phyloP scores from a whole-genome alignment of 2,113 vertebrate species.

The Pyrgilauda ruficollis region DNA sequence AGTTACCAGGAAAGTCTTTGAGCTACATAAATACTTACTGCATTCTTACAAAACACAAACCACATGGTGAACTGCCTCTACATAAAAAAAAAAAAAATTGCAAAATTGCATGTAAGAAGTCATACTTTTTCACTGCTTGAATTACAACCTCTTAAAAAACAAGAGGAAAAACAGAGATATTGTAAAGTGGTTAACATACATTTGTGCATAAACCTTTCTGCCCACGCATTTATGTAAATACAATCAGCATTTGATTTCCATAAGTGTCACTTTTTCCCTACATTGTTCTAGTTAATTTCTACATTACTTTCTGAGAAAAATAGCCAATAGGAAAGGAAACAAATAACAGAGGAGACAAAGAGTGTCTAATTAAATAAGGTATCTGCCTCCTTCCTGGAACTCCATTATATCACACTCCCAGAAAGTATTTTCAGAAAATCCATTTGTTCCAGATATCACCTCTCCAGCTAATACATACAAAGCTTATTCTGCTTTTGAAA shows the following conservation, averaged over 20 bases:
- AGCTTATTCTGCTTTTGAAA: background rate
- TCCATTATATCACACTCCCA: background rate
- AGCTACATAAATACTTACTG: background rate
- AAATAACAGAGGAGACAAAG: background rate
- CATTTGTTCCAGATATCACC: background rate
- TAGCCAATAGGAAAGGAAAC: background rate
- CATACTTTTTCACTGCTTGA: background rate
- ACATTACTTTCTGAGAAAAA: background rate
- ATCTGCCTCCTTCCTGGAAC: background rate
- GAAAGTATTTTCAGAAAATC: slow-evolving; percentile 7
- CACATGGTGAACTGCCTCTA: background rate
- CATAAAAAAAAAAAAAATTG: background rate
- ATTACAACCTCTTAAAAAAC: background rate
- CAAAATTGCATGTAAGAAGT: background rate
- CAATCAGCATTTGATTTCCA: background rate
- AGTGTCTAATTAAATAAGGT: background rate
- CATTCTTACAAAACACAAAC: slow-evolving; percentile 18
- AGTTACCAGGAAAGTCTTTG: background rate
- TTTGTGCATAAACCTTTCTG: background rate
- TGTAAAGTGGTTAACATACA: background rate
- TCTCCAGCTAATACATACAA: background rate
- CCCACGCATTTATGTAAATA: background rate
- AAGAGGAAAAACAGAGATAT: background rate
- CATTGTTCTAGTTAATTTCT: background rate
- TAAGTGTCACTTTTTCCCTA: background rate